phyloP scores from a whole-genome alignment of 23 tunicate genomes.

The Botrylloides violaceus region DNA sequence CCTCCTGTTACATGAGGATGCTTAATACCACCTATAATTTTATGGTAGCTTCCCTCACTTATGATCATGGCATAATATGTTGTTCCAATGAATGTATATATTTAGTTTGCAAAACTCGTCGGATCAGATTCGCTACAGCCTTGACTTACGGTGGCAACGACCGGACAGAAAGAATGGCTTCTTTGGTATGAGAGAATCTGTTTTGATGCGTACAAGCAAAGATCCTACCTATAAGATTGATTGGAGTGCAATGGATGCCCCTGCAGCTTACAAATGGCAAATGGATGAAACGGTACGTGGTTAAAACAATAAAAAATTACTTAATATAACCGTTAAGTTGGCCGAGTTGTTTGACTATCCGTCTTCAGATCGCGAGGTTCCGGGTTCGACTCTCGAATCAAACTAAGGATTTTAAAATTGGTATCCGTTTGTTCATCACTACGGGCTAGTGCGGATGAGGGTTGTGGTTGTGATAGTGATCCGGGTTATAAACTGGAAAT shows the following conservation, averaged over 20 bases:
- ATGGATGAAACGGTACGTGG: conserved; percentile 41
- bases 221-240: conserved; percentile 67
- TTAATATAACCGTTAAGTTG: neutral
- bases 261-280: conserved; percentile 41
- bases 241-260: conserved; percentile 53
- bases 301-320: neutral
- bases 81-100: neutral
- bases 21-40: too few species aligned
- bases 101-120: conserved; percentile 54
- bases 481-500: too few species aligned
- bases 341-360: too few species aligned
- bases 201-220: conserved; percentile 65
- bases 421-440: too few species aligned
- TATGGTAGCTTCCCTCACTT: too few species aligned
- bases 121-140: conserved; percentile 68
- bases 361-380: too few species aligned
- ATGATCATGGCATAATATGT: too few species aligned
- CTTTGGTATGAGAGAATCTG: conserved; percentile 56
- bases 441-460: too few species aligned
- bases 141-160: conserved; percentile 83
- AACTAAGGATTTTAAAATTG: too few species aligned
- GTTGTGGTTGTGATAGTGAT: too few species aligned
- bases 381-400: too few species aligned
- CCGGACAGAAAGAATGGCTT: conserved; percentile 74
- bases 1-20: too few species aligned